A percentile compares a stretch with the other conserved stretches of the same genome.
These are phyloP conservation scores for Delia radicum DNA, from an alignment of 1,140 invertebrate genomes.

Conservation along the genomic window DNA sequence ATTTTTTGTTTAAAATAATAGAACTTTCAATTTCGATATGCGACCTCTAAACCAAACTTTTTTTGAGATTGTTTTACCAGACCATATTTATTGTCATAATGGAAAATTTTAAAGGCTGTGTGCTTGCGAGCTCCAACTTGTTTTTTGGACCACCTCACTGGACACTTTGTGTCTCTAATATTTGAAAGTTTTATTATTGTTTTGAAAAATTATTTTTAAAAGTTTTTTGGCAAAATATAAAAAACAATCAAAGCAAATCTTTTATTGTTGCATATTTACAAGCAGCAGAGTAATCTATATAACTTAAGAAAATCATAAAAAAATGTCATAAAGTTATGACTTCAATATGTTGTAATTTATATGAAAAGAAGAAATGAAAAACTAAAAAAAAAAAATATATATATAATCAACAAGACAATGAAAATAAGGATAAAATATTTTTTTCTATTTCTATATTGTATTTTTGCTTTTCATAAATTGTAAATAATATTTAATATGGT, in stretches of 20 bases:
- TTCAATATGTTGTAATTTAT: not conserved
- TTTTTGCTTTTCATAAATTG: not conserved
- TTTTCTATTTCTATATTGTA: not conserved
- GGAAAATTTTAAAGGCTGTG: too few species aligned
- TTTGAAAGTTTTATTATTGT: not conserved
- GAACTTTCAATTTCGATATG: too few species aligned
- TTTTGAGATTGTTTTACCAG: too few species aligned
- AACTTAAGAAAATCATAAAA: not conserved
- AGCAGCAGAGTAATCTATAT: too few species aligned
- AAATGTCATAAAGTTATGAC: not conserved
- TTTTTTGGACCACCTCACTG: not conserved
- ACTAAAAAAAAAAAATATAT: too few species aligned
- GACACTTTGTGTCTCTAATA: not conserved
- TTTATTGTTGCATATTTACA: not conserved
- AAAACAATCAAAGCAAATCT: not conserved
- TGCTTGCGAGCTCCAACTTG: too few species aligned
- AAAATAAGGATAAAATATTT: not conserved
- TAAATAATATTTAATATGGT: conserved; percentile 11
- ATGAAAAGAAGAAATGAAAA: not conserved
- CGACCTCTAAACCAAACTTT: too few species aligned
- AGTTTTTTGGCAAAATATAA: not conserved
- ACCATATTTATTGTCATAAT: too few species aligned
- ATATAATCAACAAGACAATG: conserved; percentile 9
- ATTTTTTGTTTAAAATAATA: too few species aligned
- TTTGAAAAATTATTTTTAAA: not conserved